A percentile compares a stretch with the other conserved stretches of the same genome.
Evolutionary conservation across 2,888 invertebrate genomes (phyloP).

Genomic region (Didymodactylos carnosus): DNA sequence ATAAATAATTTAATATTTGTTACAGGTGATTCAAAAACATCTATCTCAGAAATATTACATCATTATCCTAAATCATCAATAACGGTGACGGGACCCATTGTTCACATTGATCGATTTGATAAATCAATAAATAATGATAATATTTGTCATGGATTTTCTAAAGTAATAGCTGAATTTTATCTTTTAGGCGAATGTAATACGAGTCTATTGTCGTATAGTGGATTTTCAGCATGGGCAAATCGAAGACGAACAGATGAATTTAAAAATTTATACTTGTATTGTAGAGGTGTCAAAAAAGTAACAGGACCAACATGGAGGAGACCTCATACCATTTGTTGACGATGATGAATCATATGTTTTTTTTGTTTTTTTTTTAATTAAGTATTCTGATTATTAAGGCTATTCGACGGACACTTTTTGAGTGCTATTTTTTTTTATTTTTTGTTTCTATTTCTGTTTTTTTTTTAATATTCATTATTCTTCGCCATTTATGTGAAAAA

Average conservation of each 20-base stretch:
- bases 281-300: not conserved
- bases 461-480: too few relatives aligned
- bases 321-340: not conserved
- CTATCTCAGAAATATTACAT: not conserved
- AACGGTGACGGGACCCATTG: not conserved
- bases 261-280: not conserved
- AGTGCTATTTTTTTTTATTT: too few relatives aligned
- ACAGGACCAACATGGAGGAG: not conserved
- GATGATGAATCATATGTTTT: not conserved
- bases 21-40: not conserved
- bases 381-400: not conserved
- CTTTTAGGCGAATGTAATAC: not conserved
- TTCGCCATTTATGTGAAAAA: too few relatives aligned
- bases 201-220: not conserved
- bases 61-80: not conserved
- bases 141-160: not conserved
- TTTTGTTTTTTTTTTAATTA: not conserved
- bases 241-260: not conserved
- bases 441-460: too few relatives aligned
- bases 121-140: too few relatives aligned
- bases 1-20: not conserved
- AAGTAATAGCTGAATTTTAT: not conserved
- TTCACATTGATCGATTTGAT: not conserved
- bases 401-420: not conserved
- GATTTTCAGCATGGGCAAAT: not conserved